phyloP scores from a whole-genome alignment of 2,888 invertebrate genomes.

The Agrochola lota region DNA sequence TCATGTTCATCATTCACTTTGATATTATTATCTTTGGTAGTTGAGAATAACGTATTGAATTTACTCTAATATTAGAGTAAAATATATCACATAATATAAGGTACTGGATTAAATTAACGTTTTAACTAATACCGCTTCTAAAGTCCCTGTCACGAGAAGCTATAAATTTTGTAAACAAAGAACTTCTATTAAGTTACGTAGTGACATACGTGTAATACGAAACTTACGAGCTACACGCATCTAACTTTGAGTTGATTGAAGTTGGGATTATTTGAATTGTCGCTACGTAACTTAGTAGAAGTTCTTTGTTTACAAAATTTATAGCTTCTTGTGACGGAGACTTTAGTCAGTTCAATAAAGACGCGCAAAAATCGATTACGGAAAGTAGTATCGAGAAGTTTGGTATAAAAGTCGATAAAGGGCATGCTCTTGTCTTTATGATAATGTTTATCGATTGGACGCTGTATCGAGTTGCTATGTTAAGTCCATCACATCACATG shows the following conservation, averaged over 20 bases:
- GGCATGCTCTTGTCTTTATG: neutral
- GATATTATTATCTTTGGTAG: constrained; percentile 65
- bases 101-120: constrained; percentile 6
- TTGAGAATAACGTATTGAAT: neutral
- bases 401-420: constrained; percentile 2
- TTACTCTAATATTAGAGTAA: neutral
- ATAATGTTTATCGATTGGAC: neutral
- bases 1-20: constrained; percentile 70
- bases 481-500: neutral
- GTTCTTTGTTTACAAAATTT: no score
- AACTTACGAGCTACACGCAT: no score
- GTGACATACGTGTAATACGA: no score
- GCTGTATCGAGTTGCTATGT: neutral
- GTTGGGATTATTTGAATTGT: no score
- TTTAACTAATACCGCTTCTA: neutral
- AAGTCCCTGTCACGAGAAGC: no score
- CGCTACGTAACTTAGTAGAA: no score
- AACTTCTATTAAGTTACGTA: no score
- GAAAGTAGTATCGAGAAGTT: neutral
- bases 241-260: no score
- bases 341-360: neutral
- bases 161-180: no score
- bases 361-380: neutral
- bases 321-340: no score
- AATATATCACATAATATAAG: constrained; percentile 32